These are phyloP conservation scores for Copsychus sechellarum DNA, from an alignment of 2,113 vertebrate genomes.

Conservation along the genomic window DNA sequence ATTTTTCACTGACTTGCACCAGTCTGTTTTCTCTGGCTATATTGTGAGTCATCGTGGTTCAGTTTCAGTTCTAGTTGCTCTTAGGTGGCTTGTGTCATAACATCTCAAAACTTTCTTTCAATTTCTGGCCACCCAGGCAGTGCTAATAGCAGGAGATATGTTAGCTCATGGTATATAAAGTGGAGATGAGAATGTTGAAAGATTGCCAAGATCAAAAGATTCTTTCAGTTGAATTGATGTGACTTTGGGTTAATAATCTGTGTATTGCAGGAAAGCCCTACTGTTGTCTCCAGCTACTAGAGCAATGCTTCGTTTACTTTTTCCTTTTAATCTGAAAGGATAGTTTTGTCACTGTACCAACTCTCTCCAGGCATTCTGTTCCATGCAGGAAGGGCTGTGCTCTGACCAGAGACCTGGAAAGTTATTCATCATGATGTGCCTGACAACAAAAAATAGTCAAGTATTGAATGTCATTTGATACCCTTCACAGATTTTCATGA, in stretches of 20 bases:
- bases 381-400: background rate
- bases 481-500: background rate
- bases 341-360: background rate
- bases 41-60: background rate
- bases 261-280: accelerated
- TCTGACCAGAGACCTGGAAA: background rate
- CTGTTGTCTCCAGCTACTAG: background rate
- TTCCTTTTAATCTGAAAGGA: background rate
- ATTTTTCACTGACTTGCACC: background rate
- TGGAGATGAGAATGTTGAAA: background rate
- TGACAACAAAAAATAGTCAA: background rate
- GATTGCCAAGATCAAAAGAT: background rate
- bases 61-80: background rate
- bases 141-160: background rate
- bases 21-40: background rate
- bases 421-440: background rate
- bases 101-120: background rate
- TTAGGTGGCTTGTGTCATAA: accelerated
- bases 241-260: background rate
- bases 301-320: background rate
- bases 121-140: background rate
- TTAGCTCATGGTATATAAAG: background rate
- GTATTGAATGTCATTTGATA: background rate
- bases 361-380: background rate
- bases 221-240: background rate